Evolutionary conservation across 2,113 vertebrate species (phyloP).

Genomic region (Gavialis gangeticus): DNA sequence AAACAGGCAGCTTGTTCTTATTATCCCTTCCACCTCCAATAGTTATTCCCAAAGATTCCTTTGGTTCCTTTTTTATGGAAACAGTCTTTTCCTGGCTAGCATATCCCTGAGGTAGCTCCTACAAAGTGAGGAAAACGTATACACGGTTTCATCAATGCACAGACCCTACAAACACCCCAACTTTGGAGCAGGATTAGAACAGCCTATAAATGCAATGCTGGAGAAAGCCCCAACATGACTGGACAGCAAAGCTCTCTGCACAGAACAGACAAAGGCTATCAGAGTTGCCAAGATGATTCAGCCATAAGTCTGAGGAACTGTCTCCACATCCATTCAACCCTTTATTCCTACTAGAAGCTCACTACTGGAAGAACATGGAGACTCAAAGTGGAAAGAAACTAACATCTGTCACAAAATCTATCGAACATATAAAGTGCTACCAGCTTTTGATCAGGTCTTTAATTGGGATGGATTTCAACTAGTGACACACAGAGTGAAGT

Average conservation of each 20-base stretch:
- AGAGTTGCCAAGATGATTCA: not conserved
- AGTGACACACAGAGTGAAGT: not conserved
- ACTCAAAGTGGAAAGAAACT: not conserved
- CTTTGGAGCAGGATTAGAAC: not conserved
- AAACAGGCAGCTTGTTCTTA: constrained; percentile 89
- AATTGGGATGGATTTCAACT: not conserved
- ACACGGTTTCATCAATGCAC: not conserved
- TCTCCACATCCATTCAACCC: not conserved
- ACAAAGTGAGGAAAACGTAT: not conserved
- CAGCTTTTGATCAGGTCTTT: not conserved
- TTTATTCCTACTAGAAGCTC: not conserved
- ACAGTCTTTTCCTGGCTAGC: constrained; percentile 89
- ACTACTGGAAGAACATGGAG: not conserved
- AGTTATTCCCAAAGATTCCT: constrained; percentile 92
- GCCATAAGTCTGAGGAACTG: not conserved
- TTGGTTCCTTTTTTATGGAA: constrained; percentile 90
- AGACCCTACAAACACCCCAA: not conserved
- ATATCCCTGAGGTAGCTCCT: constrained; percentile 89
- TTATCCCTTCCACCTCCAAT: constrained; percentile 91
- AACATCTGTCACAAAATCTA: not conserved
- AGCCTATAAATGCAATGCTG: not conserved
- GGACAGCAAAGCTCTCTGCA: not conserved
- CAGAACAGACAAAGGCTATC: not conserved
- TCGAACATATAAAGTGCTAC: not conserved
- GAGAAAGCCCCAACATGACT: not conserved